A percentile compares a stretch with the other conserved stretches of the same genome.
Conservation (phyloP, 2,113 vertebrate genomes). For the Halichoeres trimaculatus region DNA sequence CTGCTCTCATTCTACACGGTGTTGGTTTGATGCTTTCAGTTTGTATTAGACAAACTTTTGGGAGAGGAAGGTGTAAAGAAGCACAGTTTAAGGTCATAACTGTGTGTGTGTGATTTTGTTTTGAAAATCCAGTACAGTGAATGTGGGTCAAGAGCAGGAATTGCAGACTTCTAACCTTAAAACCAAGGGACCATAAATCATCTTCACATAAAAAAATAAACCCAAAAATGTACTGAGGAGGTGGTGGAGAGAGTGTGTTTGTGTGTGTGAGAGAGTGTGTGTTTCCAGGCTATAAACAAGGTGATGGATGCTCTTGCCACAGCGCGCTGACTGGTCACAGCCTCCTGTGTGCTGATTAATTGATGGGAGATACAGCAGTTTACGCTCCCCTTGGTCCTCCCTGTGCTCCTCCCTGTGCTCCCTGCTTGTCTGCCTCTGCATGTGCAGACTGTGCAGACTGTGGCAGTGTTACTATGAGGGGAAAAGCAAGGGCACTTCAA, state of each 20-base stretch:
- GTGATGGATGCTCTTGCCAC: conserved; percentile 66
- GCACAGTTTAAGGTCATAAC: too few species aligned
- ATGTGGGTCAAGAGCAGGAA: conserved; percentile 39
- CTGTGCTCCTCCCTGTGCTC: conserved; percentile 39
- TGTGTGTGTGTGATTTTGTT: neutral
- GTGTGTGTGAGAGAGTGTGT: neutral
- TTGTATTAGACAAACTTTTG: too few species aligned
- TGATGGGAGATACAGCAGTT: conserved; percentile 60
- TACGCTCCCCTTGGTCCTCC: conserved; percentile 38
- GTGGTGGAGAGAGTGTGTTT: conserved; percentile 20
- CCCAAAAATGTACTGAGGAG: neutral
- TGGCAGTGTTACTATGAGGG: conserved; percentile 5
- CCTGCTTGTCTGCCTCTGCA: conserved; percentile 15
- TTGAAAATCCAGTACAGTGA: conserved; percentile 12
- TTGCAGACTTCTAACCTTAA: neutral
- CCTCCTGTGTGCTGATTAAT: conserved; percentile 71
- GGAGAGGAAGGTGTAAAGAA: neutral
- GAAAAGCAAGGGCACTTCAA: conserved; percentile 10
- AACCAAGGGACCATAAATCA: conserved; percentile 36
- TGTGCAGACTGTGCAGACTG: conserved; percentile 20
- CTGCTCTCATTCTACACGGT: too few species aligned
- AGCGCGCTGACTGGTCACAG: conserved; percentile 66
- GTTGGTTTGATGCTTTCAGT: too few species aligned
- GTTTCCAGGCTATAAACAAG: conserved; percentile 59
- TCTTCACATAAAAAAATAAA: neutral